phyloP scores from a whole-genome alignment of 2,113 vertebrate genomes.

The Thinocorus orbignyianus region DNA sequence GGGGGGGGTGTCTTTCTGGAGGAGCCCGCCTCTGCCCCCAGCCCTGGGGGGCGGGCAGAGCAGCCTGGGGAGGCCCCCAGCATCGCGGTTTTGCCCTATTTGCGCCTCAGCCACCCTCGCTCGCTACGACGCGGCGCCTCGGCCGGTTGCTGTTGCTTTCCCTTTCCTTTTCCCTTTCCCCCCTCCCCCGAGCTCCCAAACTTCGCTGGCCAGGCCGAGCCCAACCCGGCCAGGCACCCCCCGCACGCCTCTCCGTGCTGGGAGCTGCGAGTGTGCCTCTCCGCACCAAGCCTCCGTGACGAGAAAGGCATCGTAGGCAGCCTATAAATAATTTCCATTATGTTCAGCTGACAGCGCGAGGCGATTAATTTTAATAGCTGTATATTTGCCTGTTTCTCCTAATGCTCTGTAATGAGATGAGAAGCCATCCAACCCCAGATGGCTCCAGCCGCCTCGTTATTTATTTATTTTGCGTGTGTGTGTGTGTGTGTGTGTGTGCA shows the following conservation, averaged over 20 bases:
- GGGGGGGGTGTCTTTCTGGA: neutral
- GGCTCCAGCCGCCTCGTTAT: conserved; percentile 72
- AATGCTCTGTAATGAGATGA: conserved; percentile 81
- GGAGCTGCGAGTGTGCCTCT: conserved; percentile 24
- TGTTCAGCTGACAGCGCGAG: conserved; percentile 84
- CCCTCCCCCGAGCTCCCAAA: neutral
- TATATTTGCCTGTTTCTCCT: conserved; percentile 85
- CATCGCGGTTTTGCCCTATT: neutral
- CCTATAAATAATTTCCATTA: conserved; percentile 86
- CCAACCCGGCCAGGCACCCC: neutral
- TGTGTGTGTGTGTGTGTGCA: conserved; percentile 8
- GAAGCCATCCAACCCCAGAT: conserved; percentile 79
- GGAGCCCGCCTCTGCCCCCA: neutral
- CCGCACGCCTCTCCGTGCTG: neutral
- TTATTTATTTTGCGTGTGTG: conserved; percentile 60
- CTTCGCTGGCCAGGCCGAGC: neutral
- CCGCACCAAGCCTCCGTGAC: conserved; percentile 72
- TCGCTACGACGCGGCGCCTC: neutral
- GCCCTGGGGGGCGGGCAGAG: neutral
- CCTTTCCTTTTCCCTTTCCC: neutral
- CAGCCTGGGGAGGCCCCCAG: neutral
- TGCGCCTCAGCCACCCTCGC: neutral
- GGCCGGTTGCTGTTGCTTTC: neutral
- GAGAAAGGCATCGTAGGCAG: conserved; percentile 80
- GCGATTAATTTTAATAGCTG: conserved; percentile 87